Evolutionary conservation across 2,888 invertebrate species (phyloP).

Genomic region (Xanthia togata): DNA sequence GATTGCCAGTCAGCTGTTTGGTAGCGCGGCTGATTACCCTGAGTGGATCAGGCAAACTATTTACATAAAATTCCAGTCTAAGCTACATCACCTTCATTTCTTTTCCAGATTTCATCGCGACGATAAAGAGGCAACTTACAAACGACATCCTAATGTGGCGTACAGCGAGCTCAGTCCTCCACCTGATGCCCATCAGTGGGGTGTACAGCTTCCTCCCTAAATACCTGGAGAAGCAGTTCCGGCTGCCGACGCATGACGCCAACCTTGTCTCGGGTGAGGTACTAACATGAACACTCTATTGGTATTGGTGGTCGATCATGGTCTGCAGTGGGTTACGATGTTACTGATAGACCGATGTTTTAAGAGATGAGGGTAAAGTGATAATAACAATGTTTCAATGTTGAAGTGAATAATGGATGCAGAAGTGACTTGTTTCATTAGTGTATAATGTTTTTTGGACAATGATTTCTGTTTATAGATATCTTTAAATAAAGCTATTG

Average conservation of each 20-base stretch:
- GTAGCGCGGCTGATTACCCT: neutral
- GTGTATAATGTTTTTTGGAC: neutral
- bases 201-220: constrained; percentile 98
- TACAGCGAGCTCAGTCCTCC: constrained; percentile 97
- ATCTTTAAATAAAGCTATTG: constrained; percentile 8
- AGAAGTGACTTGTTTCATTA: constrained; percentile 13
- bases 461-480: constrained; percentile 15
- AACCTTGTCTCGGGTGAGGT: constrained; percentile 96
- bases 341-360: neutral
- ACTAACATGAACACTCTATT: constrained; percentile 72
- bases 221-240: constrained; percentile 97
- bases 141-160: constrained; percentile 98
- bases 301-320: constrained; percentile 48
- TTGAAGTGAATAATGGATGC: neutral
- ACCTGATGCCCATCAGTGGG: constrained; percentile 97
- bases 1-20: neutral
- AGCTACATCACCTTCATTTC: neutral
- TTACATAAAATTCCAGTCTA: neutral
- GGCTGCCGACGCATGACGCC: constrained; percentile 96
- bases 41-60: neutral
- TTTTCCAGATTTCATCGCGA: constrained; percentile 85
- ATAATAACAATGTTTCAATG: neutral
- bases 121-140: constrained; percentile 93
- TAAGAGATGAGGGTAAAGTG: constrained; percentile 1
- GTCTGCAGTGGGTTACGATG: constrained; percentile 11